Percentiles rank a stretch among this genome's conserved stretches.
Conservation (phyloP, 2,888 invertebrate genomes). For the Xestia rhomboidea region DNA sequence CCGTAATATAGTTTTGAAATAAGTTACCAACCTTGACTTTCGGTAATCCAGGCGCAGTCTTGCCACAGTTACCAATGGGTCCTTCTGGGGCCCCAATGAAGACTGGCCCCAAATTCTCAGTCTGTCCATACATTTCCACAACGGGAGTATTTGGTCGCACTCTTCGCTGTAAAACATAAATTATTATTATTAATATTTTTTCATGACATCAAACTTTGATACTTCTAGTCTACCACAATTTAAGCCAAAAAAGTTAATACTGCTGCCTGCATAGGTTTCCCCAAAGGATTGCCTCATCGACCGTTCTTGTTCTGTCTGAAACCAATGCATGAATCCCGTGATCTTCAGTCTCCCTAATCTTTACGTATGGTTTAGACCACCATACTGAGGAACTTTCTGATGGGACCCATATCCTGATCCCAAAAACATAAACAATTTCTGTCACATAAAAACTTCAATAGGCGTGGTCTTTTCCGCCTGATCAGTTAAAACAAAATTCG, state of each 20-base stretch:
- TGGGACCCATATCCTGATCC: no score
- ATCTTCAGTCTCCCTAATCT: neutral
- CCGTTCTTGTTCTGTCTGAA: neutral
- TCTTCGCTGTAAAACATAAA: conserved; percentile 66
- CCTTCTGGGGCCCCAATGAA: conserved; percentile 68
- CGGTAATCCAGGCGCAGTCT: conserved; percentile 40
- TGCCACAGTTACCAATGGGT: conserved; percentile 78
- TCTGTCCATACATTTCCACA: conserved; percentile 78
- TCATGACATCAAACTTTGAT: neutral
- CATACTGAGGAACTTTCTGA: no score
- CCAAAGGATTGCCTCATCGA: neutral
- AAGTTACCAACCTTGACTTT: conserved; percentile 74
- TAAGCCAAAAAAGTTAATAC: neutral
- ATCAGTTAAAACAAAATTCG: no score
- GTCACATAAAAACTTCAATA: no score
- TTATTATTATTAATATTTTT: neutral
- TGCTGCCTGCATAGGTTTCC: neutral
- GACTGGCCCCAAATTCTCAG: conserved; percentile 78
- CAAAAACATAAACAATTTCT: no score
- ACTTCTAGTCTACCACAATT: neutral
- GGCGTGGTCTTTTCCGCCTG: no score
- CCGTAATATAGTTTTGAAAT: neutral
- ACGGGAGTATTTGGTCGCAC: conserved; percentile 66
- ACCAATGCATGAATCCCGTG: neutral
- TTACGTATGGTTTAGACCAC: no score